Evolutionary conservation across 2,888 invertebrate species (phyloP).

Genomic region (Papilio gigon): DNA sequence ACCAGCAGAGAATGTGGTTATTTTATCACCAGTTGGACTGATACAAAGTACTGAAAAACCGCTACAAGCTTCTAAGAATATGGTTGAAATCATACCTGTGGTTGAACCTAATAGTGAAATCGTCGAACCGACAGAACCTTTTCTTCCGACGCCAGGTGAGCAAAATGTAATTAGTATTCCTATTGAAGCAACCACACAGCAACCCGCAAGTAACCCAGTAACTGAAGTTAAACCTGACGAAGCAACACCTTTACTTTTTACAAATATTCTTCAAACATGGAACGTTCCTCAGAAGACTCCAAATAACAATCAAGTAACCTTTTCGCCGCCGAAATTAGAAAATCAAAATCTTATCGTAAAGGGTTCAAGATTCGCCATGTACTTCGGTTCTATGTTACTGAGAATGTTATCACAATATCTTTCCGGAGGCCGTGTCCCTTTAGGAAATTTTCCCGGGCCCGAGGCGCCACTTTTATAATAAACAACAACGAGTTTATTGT

Average conservation of each 20-base stretch:
- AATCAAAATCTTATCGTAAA: slow-evolving; percentile 50
- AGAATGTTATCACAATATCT: slow-evolving; percentile 64
- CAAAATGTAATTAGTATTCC: slow-evolving; percentile 9
- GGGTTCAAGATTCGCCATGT: slow-evolving; percentile 60
- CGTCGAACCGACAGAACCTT: slow-evolving; percentile 19
- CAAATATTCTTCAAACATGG: slow-evolving; percentile 32
- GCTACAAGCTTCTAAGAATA: slow-evolving; percentile 20
- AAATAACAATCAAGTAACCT: slow-evolving; percentile 11
- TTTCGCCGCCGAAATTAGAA: slow-evolving; percentile 26
- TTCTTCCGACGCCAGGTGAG: slow-evolving; percentile 25
- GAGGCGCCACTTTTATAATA: slow-evolving; percentile 13
- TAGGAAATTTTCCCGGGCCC: slow-evolving; percentile 27
- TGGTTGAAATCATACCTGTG: slow-evolving; percentile 34
- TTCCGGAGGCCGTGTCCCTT: slow-evolving; percentile 52
- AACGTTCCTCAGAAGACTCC: slow-evolving; percentile 21
- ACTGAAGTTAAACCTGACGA: neutral
- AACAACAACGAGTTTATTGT: slow-evolving; percentile 4
- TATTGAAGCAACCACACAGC: slow-evolving; percentile 13
- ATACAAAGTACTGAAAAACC: slow-evolving; percentile 16
- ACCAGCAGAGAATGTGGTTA: slow-evolving; percentile 16
- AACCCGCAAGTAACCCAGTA: neutral
- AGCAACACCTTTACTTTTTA: slow-evolving; percentile 30
- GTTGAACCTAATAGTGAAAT: slow-evolving; percentile 32
- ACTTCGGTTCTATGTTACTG: slow-evolving; percentile 66
- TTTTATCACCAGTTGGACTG: slow-evolving; percentile 29